phyloP scores from a whole-genome alignment of 2,888 invertebrate species.

The Leptopilina myrica region DNA sequence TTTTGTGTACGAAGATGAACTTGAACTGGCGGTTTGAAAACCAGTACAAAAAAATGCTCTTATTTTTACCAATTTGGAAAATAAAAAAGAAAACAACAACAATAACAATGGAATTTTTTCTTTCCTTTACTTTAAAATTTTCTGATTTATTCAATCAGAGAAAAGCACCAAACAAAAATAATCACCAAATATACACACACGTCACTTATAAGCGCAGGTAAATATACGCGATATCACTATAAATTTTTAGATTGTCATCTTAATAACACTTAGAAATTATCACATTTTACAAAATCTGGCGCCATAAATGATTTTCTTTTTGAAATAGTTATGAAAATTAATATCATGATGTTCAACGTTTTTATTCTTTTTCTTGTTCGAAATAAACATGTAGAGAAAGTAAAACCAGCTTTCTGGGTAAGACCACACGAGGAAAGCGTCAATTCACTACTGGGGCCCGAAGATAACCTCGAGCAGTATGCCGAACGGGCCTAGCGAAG shows the following conservation, averaged over 20 bases:
- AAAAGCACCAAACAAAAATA: constrained; percentile 5
- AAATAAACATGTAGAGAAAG: no score
- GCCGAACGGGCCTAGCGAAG: constrained; percentile 44
- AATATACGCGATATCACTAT: background rate
- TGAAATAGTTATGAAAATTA: background rate
- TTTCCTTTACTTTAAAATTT: no score
- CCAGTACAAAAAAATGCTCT: constrained; percentile 32
- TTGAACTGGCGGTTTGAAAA: constrained; percentile 11
- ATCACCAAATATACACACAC: constrained; percentile 30
- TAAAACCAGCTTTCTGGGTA: no score
- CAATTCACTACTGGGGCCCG: constrained; percentile 62
- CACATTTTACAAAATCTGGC: background rate
- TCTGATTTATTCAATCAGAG: background rate
- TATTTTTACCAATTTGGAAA: background rate
- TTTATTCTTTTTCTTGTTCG: no score
- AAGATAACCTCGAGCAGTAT: constrained; percentile 48
- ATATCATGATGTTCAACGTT: constrained; percentile 17
- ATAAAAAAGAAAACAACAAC: background rate
- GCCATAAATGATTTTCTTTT: background rate
- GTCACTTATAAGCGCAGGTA: constrained; percentile 4
- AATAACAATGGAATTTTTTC: background rate
- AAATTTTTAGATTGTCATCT: background rate
- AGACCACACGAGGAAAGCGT: constrained; percentile 67
- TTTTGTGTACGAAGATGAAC: constrained; percentile 16
- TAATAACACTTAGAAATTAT: background rate